Base-by-base conservation (phyloP, 2,888 invertebrate species). In the Lissonota sp. region DNA sequence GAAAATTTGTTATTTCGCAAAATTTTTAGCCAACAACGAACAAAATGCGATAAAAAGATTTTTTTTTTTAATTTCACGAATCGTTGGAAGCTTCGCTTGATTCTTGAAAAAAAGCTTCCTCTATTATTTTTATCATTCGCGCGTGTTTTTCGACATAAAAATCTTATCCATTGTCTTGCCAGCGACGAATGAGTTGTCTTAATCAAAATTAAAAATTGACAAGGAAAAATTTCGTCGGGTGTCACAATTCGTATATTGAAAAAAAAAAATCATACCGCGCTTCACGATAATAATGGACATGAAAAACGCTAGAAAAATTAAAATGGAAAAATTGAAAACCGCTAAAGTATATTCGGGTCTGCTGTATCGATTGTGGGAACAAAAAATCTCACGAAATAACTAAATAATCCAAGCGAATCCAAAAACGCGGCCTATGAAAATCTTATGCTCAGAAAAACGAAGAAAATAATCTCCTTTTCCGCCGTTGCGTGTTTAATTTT, bases 401-500 rank as follows among this genome's bases (percentile, higher is more conserved):
- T 60, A 62, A 62, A 62, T 53, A 64, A 74, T 73, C 62, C 62
- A 42, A 37, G 63, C n/a, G 49, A 37, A 69, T 58, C 49, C 40
- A 55, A 44, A 60, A 63, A 12, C 64, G 79, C 73, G 80, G 80
- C 80, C 80, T 80, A 76, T 49, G 57, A 66, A 58, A 67, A 75
- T 74, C 42, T 51, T 46, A 42, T 40, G 69, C 70, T 79, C 79
- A 39, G 16, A 39, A 14, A 46, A 62, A 26, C n/a, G 16, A 60
- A 40, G 40, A 51, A 71, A 16, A 62, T 49, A 42, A 64, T 63
- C 40, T 44, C 49, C 10, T 4, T 49, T n/a, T 16, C 42, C 63
- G 16, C 14, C 5, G 53, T 63, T 26, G 14, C 62, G 42, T 63
- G 44, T 44, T 14, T 51, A 51, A 46, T 8, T 10, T 39, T 58